Percentiles rank a stretch among this genome's conserved stretches.
phyloP scores from a whole-genome alignment of 2,797 vertebrate species.

The Triplophysa bombifrons region DNA sequence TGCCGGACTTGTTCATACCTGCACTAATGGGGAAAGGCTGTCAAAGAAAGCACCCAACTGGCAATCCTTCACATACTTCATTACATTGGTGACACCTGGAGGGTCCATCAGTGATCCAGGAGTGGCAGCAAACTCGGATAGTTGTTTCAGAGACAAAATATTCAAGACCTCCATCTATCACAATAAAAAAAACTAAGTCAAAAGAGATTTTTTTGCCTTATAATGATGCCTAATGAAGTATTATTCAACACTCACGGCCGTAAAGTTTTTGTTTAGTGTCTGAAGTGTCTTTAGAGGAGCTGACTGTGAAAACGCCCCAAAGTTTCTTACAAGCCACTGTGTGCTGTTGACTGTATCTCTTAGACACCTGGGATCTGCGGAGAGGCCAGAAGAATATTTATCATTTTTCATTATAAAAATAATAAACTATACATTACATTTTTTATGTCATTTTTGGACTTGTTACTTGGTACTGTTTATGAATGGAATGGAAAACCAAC shows the following conservation, averaged over 20 bases:
- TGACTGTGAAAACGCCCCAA: constrained; percentile 34
- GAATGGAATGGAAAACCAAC: too few species aligned
- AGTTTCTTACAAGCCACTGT: constrained; percentile 42
- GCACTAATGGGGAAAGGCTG: constrained; percentile 21
- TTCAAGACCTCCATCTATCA: constrained; percentile 50
- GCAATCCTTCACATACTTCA: constrained; percentile 21
- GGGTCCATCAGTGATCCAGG: constrained; percentile 31
- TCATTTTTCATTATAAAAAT: too few species aligned
- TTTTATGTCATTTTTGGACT: too few species aligned
- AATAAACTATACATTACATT: too few species aligned
- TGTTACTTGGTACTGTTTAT: too few species aligned
- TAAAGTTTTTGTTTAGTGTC: constrained; percentile 38
- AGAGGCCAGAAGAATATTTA: neutral
- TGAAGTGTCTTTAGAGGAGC: constrained; percentile 9
- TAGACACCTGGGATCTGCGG: constrained; percentile 34
- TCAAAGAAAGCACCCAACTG: constrained; percentile 54
- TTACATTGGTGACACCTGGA: constrained; percentile 25
- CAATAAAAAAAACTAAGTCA: neutral
- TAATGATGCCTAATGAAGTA: neutral
- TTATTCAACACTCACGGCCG: constrained; percentile 29
- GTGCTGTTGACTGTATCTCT: neutral
- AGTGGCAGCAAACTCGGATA: constrained; percentile 43
- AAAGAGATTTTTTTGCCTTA: neutral
- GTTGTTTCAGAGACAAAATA: constrained; percentile 45
- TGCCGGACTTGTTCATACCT: constrained; percentile 39